Evolutionary conservation across 2,888 invertebrate genomes (phyloP), one percentile per base, ranked within the genome.

Genomic region (Gnatocerus cornutus): DNA sequence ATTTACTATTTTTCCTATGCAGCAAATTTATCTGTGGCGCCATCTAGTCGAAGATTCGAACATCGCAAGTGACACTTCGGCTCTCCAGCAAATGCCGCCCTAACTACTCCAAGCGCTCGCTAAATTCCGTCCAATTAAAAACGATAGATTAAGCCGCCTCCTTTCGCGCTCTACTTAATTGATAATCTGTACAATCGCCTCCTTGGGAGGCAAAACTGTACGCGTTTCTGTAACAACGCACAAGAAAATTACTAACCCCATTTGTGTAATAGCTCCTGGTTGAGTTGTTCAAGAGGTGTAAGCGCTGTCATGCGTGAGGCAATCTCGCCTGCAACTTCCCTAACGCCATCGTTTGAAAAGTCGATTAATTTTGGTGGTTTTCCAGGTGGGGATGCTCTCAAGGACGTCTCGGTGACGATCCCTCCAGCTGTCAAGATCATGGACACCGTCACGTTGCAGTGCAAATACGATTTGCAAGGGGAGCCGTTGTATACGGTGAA

Each of bases 401-500:
- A 90, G 78, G 90, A 92, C 81, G 89, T 93, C 71, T 88, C 89
- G 81, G 90, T 93, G 76, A 89, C 88, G 76, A 90, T 93, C 45
- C 93, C 93, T 50, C 87, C 87, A 72, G 92, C 93, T 0, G 93
- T 91, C 37, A 87, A 90, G 64, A 89, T 91, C 37, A 92, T 92
- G 48, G 90, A 92, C 75, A 92, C 92, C 0, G 92, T 93, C 53
- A 91, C 90, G 45, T 86, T 94, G 72, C 90, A 90, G 78, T 94
- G 93, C 85, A 89, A 88, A 75, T 93, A 92, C 88, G 90, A 93
- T 83, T 86, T 94, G 65, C 91, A 92, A 82, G 89, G 90, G 52
- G 92, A 93, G 77, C 89, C 89, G 0, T 85, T 94, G 9, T 94
- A 93, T 85, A 91, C 92, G 66, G 92, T 94, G 74, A 93, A 93